These are phyloP conservation scores for Platyura marginata DNA, from an alignment of 1,140 invertebrate genomes.

Conservation along the genomic window DNA sequence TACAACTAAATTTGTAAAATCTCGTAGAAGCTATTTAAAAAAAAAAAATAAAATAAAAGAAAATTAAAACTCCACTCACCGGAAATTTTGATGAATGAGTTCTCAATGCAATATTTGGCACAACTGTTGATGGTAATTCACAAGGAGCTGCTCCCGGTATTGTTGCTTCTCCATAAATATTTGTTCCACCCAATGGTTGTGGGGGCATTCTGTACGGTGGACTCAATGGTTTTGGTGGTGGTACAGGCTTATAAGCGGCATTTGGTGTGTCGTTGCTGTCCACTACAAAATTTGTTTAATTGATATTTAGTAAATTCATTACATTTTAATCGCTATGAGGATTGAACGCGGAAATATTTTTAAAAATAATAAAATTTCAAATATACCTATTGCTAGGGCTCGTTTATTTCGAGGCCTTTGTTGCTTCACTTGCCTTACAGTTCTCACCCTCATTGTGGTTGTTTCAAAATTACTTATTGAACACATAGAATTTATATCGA, in stretches of 20 bases:
- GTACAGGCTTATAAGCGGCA: constrained; percentile 35
- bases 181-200: constrained; percentile 13
- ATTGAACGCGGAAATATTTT: too few relatives aligned
- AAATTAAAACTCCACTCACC: constrained; percentile 30
- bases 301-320: neutral
- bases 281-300: neutral
- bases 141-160: constrained; percentile 1
- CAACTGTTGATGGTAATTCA: neutral
- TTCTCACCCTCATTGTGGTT: constrained; percentile 3
- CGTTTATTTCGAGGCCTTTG: constrained; percentile 1
- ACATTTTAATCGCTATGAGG: too few relatives aligned
- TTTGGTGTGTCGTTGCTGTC: constrained; percentile 18
- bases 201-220: constrained; percentile 32
- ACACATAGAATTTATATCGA: too few relatives aligned
- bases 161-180: neutral
- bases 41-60: too few relatives aligned
- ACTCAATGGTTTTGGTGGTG: constrained; percentile 34
- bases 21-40: too few relatives aligned
- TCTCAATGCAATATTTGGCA: constrained; percentile 19
- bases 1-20: too few relatives aligned
- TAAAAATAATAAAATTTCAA: too few relatives aligned
- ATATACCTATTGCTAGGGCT: too few relatives aligned
- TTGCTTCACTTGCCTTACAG: constrained; percentile 6
- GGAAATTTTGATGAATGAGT: constrained; percentile 64
- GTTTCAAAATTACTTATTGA: too few relatives aligned